phyloP scores from a whole-genome alignment of 2,113 vertebrate species.

The Python bivittatus region DNA sequence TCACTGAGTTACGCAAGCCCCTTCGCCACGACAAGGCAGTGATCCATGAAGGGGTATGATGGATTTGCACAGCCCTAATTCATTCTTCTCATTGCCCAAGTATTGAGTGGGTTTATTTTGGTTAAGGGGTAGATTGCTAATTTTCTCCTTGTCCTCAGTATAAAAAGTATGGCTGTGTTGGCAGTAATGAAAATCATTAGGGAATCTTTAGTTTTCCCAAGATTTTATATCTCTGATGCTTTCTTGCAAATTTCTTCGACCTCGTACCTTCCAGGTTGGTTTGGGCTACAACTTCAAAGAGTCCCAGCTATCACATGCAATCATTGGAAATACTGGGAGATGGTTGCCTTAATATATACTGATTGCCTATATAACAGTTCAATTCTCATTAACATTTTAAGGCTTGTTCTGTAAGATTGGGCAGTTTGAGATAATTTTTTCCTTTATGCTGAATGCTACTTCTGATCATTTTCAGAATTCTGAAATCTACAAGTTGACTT shows the following conservation, averaged over 20 bases:
- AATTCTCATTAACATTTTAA: not conserved
- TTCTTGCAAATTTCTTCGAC: not conserved
- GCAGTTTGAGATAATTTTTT: not conserved
- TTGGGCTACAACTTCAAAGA: not conserved
- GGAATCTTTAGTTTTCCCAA: not conserved
- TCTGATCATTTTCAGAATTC: constrained; percentile 78
- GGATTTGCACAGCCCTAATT: not conserved
- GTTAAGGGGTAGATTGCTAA: not conserved
- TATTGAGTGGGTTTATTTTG: not conserved
- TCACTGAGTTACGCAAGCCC: too few relatives aligned
- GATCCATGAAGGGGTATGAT: too few relatives aligned
- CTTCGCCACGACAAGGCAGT: too few relatives aligned
- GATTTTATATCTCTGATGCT: not conserved
- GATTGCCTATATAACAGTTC: not conserved
- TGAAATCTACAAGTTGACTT: constrained; percentile 85
- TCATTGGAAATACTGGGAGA: not conserved
- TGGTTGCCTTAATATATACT: not conserved
- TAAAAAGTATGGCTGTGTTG: not conserved
- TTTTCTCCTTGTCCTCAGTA: not conserved
- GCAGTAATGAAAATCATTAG: not conserved
- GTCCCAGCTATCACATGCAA: not conserved
- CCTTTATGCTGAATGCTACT: constrained; percentile 39
- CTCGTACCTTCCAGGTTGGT: not conserved
- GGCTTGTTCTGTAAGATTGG: not conserved
- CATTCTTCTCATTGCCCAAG: not conserved